Conservation (phyloP, 2,888 invertebrate genomes). For the Hipparchia semele region DNA sequence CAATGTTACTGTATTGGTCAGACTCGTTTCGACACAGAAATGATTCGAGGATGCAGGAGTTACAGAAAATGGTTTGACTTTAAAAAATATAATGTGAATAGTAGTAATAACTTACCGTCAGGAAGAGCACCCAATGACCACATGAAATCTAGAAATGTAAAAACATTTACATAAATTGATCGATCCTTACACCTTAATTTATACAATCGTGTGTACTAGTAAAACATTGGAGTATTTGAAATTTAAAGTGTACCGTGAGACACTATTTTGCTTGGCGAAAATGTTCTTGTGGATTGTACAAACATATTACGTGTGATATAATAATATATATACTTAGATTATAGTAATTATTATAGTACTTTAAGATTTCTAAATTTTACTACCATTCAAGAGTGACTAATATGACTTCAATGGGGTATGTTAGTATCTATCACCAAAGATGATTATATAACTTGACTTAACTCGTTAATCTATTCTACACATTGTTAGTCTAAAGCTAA, state of each 20-base stretch:
- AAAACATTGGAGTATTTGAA: conserved; percentile 50
- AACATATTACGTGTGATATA: conserved; percentile 53
- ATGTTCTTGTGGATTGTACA: conserved; percentile 58
- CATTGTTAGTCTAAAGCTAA: conserved; percentile 81
- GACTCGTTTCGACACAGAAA: conserved; percentile 38
- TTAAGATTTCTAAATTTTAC: conserved; percentile 62
- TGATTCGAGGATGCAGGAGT: conserved; percentile 61
- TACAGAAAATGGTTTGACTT: conserved; percentile 60
- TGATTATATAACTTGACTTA: conserved; percentile 57
- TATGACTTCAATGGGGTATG: conserved; percentile 70
- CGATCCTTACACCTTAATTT: conserved; percentile 76
- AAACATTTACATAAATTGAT: conserved; percentile 83
- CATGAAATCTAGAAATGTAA: conserved; percentile 96
- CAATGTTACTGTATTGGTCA: conserved; percentile 29
- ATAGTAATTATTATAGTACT: conserved; percentile 58
- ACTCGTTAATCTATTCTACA: conserved; percentile 79
- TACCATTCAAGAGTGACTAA: conserved; percentile 65
- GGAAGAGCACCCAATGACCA: conserved; percentile 99
- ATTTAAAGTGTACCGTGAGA: conserved; percentile 71
- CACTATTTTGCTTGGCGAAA: conserved; percentile 83
- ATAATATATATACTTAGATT: conserved; percentile 54
- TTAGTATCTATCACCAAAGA: conserved; percentile 67
- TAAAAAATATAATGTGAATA: conserved; percentile 62
- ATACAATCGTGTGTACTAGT: conserved; percentile 59
- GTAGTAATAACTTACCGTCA: conserved; percentile 91